phyloP scores from a whole-genome alignment of 2,888 invertebrate genomes.

The Stratiomys singularior region DNA sequence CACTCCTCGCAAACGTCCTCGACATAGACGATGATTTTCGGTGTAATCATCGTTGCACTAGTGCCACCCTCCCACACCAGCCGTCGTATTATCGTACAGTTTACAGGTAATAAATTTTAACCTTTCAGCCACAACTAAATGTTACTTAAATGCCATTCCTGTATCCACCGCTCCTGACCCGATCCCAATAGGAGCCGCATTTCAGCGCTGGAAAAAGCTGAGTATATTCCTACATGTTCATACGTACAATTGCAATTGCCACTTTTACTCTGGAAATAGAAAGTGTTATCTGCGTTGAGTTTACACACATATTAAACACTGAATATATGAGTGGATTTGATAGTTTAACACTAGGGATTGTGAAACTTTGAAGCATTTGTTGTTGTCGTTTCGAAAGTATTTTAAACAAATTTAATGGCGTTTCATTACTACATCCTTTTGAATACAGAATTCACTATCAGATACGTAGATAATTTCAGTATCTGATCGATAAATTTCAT shows the following conservation, averaged over 20 bases:
- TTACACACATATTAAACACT: neutral
- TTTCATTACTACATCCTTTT: no score
- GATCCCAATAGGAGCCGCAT: neutral
- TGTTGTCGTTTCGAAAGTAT: no score
- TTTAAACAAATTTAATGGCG: no score
- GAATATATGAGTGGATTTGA: neutral
- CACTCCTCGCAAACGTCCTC: conserved; percentile 93
- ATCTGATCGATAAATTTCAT: no score
- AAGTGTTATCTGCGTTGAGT: conserved; percentile 17
- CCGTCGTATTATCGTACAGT: conserved; percentile 77
- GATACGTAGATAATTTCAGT: no score
- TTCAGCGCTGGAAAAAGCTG: conserved; percentile 14
- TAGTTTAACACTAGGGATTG: neutral
- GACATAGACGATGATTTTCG: conserved; percentile 97
- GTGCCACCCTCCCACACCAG: conserved; percentile 68
- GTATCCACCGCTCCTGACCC: neutral
- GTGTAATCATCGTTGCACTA: conserved; percentile 74
- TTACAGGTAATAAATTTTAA: conserved; percentile 67
- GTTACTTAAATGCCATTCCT: conserved; percentile 23
- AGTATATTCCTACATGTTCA: neutral
- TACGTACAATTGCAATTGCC: neutral
- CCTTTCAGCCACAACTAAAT: conserved; percentile 62
- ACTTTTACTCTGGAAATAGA: conserved; percentile 6
- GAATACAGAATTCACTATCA: no score
- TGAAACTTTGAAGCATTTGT: no score